phyloP scores from a whole-genome alignment of 2,888 invertebrate genomes.

The Pandemis heparana region DNA sequence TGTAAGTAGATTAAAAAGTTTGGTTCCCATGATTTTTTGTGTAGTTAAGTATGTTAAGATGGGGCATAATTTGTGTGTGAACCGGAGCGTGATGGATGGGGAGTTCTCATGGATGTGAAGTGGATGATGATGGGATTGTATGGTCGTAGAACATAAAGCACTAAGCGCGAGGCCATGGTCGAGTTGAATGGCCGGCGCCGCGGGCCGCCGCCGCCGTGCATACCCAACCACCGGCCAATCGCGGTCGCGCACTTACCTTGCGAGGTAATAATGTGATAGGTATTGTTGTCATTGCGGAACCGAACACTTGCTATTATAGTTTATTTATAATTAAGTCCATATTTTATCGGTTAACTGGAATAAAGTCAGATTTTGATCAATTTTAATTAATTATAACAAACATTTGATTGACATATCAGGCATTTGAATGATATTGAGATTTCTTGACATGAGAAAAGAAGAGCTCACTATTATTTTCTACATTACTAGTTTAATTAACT shows the following conservation, averaged over 20 bases:
- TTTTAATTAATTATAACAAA: background rate
- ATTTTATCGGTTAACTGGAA: background rate
- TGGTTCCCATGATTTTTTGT: slow-evolving; percentile 46
- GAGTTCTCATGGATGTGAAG: slow-evolving; percentile 42
- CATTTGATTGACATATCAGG: background rate
- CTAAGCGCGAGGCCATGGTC: slow-evolving; percentile 61
- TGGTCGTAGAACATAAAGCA: slow-evolving; percentile 40
- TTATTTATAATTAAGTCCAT: background rate
- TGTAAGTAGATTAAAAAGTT: slow-evolving; percentile 55
- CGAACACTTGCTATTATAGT: slow-evolving; percentile 42
- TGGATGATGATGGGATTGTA: slow-evolving; percentile 44
- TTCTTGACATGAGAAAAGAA: too few relatives aligned
- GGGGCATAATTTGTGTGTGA: slow-evolving; percentile 50
- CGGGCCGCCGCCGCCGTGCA: slow-evolving; percentile 45
- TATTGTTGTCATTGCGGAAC: slow-evolving; percentile 70
- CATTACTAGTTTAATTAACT: too few relatives aligned
- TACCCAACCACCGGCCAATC: slow-evolving; percentile 62
- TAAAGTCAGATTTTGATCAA: background rate
- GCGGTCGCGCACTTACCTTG: slow-evolving; percentile 66
- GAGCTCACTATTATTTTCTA: too few relatives aligned
- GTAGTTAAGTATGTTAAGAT: slow-evolving; percentile 43
- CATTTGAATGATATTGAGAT: too few relatives aligned
- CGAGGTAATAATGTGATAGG: slow-evolving; percentile 75
- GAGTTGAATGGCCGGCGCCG: slow-evolving; percentile 80
- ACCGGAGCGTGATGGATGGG: slow-evolving; percentile 49